Base-by-base conservation (phyloP, 2,888 invertebrate species). In the Parelbella ahira region DNA sequence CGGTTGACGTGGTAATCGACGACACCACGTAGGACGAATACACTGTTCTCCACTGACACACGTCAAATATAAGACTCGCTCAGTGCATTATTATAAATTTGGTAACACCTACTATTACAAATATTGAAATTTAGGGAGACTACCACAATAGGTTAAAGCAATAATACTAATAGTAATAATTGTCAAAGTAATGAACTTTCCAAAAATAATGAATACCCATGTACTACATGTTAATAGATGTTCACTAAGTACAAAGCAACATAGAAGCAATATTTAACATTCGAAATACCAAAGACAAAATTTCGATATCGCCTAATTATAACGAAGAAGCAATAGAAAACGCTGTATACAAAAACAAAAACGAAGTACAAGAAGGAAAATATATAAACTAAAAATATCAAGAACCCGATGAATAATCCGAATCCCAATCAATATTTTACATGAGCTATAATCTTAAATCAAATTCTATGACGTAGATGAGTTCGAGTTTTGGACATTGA, bases 171-270 rank as follows among this genome's bases (percentile, higher is more conserved):
- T 15, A 5, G 15, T 29, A 29, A 8, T 6, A 9, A 21, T 30
- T 27, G 20, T 41, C 24, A 27, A 48, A 21, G 34, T 37, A 19
- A 23, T 44, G 13, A 44, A 38, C 32, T 28, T 44, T 38, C 44
- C 37, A 33, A 37, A 15, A 37, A 42, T 18, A 15, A 13, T 15
- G 37, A 27, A 37, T 37, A 44, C 27, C 27, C 20, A 37, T 25
- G 13, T 19, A 44, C 33, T 38, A 29, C 25, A 21, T 34, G 33
- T 41, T 41, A 41, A 41, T 39, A 27, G 33, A 15, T 25, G 20
- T 32, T 33, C 10, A 41, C 75, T 79, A 78, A 77, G 73, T 78
- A 78, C 76, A 60, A 78, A 80, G 78, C 75, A 63, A 68, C 71
- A 64, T 62, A 53, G 60, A 76, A 72, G 69, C 76, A 63, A 28